Evolutionary conservation across 2,797 vertebrate genomes (phyloP).

Genomic region (Anniella stebbinsi): DNA sequence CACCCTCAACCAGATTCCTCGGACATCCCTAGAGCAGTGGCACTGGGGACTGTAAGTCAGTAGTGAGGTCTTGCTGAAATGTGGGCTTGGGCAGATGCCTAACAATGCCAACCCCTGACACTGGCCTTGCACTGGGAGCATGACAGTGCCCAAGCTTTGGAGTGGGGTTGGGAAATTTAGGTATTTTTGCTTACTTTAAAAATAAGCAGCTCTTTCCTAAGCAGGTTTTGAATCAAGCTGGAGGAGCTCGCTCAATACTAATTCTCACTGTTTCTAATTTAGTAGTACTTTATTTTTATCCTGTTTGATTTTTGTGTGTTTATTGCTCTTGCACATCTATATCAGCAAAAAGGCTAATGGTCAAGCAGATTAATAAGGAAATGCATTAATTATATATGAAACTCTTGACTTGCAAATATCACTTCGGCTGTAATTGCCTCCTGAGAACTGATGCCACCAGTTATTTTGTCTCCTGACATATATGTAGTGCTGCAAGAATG

Average conservation of each 20-base stretch:
- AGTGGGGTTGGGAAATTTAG: no score
- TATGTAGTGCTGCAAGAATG: not conserved
- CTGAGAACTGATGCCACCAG: slow-evolving; percentile 16
- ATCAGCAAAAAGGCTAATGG: slow-evolving; percentile 24
- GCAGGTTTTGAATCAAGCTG: not conserved
- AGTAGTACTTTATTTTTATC: not conserved
- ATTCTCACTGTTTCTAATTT: not conserved
- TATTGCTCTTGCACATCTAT: not conserved
- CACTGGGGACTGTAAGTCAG: not conserved
- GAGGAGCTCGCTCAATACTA: not conserved
- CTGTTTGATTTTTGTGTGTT: slow-evolving; percentile 6
- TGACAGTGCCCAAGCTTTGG: no score
- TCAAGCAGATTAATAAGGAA: slow-evolving; percentile 19
- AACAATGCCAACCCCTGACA: not conserved
- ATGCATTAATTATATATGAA: slow-evolving; percentile 30
- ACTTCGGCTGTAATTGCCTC: slow-evolving; percentile 7
- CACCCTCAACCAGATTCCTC: no score
- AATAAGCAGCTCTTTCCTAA: not conserved
- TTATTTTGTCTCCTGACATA: slow-evolving; percentile 15
- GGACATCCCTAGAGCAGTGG: no score
- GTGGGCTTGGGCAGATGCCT: not conserved
- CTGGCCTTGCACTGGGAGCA: not conserved
- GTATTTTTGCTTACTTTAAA: not conserved
- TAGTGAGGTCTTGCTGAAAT: not conserved
- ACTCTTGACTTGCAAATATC: slow-evolving; percentile 19